Evolutionary conservation across 2,888 invertebrate species (phyloP), one percentile per base, ranked within the genome.

Genomic region (Hirtodrosophila histrioides): DNA sequence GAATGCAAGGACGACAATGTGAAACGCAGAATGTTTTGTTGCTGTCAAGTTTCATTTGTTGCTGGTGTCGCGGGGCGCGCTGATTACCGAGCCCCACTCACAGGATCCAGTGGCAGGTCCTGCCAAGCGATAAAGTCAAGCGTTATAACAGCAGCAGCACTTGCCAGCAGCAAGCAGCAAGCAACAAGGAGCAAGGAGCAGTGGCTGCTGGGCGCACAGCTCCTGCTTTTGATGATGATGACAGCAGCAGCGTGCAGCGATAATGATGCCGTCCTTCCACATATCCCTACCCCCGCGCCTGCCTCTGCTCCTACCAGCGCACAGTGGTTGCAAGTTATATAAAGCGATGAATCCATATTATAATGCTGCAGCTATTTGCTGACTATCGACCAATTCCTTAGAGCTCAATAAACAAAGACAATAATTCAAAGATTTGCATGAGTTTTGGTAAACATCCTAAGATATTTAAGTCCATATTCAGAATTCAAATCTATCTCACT

Each of bases 141-240:
- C 75, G 68, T 71, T 77, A 79, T 81, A 78, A 79, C 75, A 67
- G 65, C 74, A 64, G 49, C 70, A 69, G 72, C 78, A 80, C 68
- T 75, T 75, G 75, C 71, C 68, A 61, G 17, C 66, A 51, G 46
- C 49, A 54, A 27, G 10, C n/a, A 29, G 27, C 56, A 45, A 27
- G 10, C n/a, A 29, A 23, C 56, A 45, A 36, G 27, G 5, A 27
- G 27, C 27, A 27, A 46, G 39, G 57, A 61, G 45, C 54, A 49
- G 53, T 35, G 60, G 57, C 41, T 49, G 68, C 55, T 44, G 44
- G 31, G 45, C 24, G 40, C 36, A 53, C 62, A 54, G 50, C 62
- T 67, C 67, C 63, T 68, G 75, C 60, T 80, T 73, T 76, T 81
- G 81, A 84, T 78, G 84, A 81, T 78, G 81, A 84, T 80, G 80